A percentile compares a stretch with the other conserved stretches of the same genome.
Evolutionary conservation across 2,113 vertebrate species (phyloP).

Genomic region (Elanus axillaris): DNA sequence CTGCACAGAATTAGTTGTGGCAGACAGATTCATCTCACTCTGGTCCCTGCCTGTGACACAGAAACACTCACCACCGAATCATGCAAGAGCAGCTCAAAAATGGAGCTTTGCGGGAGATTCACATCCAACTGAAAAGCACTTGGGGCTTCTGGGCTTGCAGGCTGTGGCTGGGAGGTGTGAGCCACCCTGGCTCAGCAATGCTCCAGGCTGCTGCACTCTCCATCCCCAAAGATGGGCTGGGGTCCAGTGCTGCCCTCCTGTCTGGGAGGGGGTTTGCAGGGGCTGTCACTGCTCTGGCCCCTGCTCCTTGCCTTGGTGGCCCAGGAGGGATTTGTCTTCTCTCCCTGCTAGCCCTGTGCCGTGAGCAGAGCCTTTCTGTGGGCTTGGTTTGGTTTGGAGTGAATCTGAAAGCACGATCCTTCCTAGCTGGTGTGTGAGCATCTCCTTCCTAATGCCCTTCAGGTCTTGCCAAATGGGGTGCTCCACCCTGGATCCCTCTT

Average conservation of each 20-base stretch:
- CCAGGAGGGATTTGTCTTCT: not conserved
- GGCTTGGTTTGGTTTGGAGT: not conserved
- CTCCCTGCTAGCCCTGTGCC: not conserved
- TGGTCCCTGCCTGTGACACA: not conserved
- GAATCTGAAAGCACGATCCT: not conserved
- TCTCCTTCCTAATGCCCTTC: not conserved
- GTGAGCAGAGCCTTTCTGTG: not conserved
- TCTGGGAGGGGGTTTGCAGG: not conserved
- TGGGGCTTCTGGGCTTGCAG: not conserved
- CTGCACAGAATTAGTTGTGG: not conserved
- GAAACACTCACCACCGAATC: not conserved
- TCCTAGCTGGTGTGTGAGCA: not conserved
- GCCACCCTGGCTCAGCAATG: not conserved
- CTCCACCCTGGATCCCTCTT: not conserved
- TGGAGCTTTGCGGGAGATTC: not conserved
- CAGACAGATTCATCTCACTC: not conserved
- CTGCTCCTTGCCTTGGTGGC: not conserved
- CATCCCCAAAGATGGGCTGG: not conserved
- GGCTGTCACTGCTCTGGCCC: fast-evolving
- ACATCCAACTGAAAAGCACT: fast-evolving
- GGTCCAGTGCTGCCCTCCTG: fast-evolving
- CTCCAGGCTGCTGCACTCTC: not conserved
- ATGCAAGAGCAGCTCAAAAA: not conserved
- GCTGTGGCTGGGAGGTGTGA: not conserved
- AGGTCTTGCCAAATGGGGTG: not conserved